These are phyloP conservation scores for Gallinago stenura DNA, from an alignment of 2,797 vertebrate species.

Conservation along the genomic window DNA sequence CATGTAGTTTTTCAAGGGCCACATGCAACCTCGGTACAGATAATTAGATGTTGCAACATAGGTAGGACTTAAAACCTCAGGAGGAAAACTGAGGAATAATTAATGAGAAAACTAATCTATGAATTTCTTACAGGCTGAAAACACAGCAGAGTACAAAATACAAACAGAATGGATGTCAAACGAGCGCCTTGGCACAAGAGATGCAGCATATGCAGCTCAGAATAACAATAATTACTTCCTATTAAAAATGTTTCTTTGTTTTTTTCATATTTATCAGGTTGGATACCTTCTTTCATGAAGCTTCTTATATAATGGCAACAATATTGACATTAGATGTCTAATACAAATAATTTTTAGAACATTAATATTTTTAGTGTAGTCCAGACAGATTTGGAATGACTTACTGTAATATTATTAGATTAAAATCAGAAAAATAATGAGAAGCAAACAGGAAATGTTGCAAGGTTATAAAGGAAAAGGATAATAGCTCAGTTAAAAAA, in stretches of 20 bases:
- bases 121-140: not conserved
- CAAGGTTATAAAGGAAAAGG: not conserved
- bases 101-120: not conserved
- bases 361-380: not conserved
- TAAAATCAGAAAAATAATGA: not conserved
- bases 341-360: not conserved
- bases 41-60: not conserved
- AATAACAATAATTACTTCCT: not conserved
- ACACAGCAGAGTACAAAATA: not conserved
- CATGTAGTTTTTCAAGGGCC: not conserved
- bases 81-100: not conserved
- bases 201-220: not conserved
- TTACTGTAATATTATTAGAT: not conserved
- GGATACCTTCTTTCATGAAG: not conserved
- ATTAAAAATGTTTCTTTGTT: not conserved
- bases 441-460: not conserved
- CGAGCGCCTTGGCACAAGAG: fast-evolving
- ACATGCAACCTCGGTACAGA: not conserved
- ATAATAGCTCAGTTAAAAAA: not conserved
- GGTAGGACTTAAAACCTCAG: not conserved
- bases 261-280: not conserved
- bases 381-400: not conserved
- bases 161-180: not conserved
- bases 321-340: not conserved
- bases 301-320: not conserved